phyloP scores from a whole-genome alignment of 2,797 vertebrate species.

The Artibeus lituratus region DNA sequence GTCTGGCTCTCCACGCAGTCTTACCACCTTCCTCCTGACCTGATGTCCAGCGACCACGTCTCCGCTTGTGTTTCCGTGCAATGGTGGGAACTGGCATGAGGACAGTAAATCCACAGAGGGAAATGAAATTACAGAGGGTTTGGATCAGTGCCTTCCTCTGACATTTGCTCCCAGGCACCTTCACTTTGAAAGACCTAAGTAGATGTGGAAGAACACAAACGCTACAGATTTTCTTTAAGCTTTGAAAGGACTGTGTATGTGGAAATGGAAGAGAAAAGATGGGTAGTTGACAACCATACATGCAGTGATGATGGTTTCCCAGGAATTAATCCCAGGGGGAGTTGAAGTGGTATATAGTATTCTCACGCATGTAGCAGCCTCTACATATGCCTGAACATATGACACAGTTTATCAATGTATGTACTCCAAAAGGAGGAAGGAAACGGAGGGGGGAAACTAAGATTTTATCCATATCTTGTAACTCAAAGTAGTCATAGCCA shows the following conservation, averaged over 20 bases:
- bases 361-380: neutral
- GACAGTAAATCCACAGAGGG: neutral
- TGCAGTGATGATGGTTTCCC: neutral
- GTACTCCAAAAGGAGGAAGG: neutral
- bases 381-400: neutral
- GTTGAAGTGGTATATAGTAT: neutral
- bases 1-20: neutral
- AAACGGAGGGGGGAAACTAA: neutral
- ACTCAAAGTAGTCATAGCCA: neutral
- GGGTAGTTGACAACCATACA: neutral
- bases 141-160: neutral
- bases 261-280: slow-evolving; percentile 9
- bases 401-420: neutral
- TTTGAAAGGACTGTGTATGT: neutral
- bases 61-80: neutral
- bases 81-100: neutral
- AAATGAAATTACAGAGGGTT: neutral
- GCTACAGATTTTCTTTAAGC: neutral
- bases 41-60: neutral
- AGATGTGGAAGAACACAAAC: neutral
- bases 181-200: slow-evolving; percentile 7
- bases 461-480: neutral
- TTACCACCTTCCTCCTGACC: neutral
- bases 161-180: neutral
- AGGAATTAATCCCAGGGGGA: neutral